phyloP scores from a whole-genome alignment of 2,797 vertebrate species.

The Chromobotia macracanthus region DNA sequence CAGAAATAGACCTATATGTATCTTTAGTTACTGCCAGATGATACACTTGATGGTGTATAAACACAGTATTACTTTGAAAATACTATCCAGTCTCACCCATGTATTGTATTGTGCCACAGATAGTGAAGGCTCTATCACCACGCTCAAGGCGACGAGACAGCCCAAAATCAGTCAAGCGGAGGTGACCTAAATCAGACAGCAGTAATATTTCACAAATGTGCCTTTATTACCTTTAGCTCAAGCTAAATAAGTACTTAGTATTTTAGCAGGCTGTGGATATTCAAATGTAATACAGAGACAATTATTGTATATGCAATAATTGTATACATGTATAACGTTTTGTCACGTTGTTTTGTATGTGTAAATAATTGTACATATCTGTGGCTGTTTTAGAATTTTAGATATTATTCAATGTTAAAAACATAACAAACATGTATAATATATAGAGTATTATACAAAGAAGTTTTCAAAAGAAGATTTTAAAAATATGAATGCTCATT shows the following conservation, averaged over 20 bases:
- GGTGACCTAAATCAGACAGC: constrained; percentile 80
- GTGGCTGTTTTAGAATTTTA: neutral
- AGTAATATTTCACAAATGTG: constrained; percentile 5
- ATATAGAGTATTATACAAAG: no score
- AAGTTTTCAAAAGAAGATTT: neutral
- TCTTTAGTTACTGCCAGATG: constrained; percentile 31
- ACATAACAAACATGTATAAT: no score
- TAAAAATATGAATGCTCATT: no score
- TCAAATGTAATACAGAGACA: neutral
- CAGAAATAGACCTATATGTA: neutral
- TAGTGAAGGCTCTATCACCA: constrained; percentile 82
- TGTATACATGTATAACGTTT: no score
- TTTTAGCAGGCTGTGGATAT: neutral
- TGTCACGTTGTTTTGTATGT: no score
- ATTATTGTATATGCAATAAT: no score
- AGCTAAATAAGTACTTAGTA: neutral
- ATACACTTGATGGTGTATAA: neutral
- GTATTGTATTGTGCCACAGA: constrained; percentile 91
- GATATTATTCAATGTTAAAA: neutral
- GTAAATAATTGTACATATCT: neutral
- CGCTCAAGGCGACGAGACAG: constrained; percentile 80
- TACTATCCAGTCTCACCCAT: constrained; percentile 82
- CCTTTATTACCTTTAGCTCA: neutral
- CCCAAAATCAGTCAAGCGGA: constrained; percentile 88
- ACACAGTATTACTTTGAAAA: constrained; percentile 5